Percentiles rank a stretch among this genome's conserved stretches.
Conservation (phyloP, 2,888 invertebrate genomes). For the Drosophila mayaguana region DNA sequence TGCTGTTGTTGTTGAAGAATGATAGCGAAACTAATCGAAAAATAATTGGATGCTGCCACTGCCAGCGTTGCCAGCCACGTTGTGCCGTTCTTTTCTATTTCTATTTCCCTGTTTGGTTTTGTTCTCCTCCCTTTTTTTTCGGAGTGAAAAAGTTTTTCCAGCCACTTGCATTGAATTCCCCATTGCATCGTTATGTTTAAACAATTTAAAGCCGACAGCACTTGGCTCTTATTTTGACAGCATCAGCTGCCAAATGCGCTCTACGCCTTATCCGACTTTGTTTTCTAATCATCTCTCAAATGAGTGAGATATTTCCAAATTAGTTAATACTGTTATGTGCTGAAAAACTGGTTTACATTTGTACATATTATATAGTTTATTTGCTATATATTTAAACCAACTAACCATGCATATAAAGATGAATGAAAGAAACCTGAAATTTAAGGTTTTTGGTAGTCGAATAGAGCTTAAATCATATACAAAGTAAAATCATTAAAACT, state of each 20-base stretch:
- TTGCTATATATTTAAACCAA: too few relatives aligned
- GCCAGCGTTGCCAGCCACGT: constrained; percentile 38
- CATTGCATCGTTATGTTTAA: constrained; percentile 82
- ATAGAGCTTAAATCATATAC: too few relatives aligned
- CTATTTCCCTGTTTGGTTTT: constrained; percentile 27
- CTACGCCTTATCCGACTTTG: not conserved
- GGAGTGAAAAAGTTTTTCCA: constrained; percentile 59
- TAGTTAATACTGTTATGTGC: not conserved
- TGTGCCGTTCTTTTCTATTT: constrained; percentile 54
- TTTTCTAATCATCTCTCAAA: constrained; percentile 7
- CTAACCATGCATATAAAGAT: too few relatives aligned
- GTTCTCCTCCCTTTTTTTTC: constrained; percentile 25
- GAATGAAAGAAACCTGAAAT: too few relatives aligned
- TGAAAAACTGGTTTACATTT: not conserved
- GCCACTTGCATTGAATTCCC: constrained; percentile 79
- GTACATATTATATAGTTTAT: not conserved
- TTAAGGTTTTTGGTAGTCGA: too few relatives aligned
- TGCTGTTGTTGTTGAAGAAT: constrained; percentile 79
- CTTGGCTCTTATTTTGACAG: constrained; percentile 73
- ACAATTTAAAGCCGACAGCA: constrained; percentile 74
- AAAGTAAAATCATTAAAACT: too few relatives aligned
- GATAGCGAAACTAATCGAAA: constrained; percentile 85
- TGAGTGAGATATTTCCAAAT: constrained; percentile 10
- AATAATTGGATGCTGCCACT: constrained; percentile 83
- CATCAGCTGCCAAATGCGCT: constrained; percentile 60